Evolutionary conservation across 2,797 vertebrate genomes (phyloP).

Genomic region (Dryobates pubescens): DNA sequence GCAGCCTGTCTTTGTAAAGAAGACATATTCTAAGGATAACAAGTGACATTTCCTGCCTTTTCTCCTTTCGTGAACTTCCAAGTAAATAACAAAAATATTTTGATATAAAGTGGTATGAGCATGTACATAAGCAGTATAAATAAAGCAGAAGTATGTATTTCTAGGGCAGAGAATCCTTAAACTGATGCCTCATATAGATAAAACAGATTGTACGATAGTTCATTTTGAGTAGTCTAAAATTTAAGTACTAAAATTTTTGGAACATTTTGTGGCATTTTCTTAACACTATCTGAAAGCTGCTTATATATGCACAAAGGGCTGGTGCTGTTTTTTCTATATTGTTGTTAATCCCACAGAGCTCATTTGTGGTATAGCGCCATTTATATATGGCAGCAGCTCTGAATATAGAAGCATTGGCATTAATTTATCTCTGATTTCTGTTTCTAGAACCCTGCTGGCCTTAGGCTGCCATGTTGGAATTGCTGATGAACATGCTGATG

Average conservation of each 20-base stretch:
- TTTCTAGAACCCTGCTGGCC: constrained; percentile 89
- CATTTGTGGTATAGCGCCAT: background rate
- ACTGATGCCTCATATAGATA: background rate
- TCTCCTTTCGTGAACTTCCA: background rate
- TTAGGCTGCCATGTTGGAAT: constrained; percentile 94
- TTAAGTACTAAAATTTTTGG: background rate
- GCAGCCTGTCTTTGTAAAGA: background rate
- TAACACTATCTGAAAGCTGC: background rate
- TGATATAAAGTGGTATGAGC: background rate
- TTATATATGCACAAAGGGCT: background rate
- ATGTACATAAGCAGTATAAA: background rate
- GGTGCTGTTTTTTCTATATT: background rate
- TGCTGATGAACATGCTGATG: constrained; percentile 90
- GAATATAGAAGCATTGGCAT: background rate
- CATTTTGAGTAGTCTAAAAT: background rate
- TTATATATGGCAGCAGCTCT: background rate
- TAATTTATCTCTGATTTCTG: constrained; percentile 29
- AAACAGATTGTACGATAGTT: background rate
- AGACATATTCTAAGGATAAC: background rate
- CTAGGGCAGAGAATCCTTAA: background rate
- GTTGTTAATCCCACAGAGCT: background rate
- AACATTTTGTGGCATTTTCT: background rate
- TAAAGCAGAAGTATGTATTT: background rate
- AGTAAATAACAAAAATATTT: background rate
- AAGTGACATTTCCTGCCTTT: background rate